A percentile compares a stretch with the other conserved stretches of the same genome.
These are phyloP conservation scores for Julus scandinavius DNA, from an alignment of 2,888 invertebrate genomes.

Conservation along the genomic window DNA sequence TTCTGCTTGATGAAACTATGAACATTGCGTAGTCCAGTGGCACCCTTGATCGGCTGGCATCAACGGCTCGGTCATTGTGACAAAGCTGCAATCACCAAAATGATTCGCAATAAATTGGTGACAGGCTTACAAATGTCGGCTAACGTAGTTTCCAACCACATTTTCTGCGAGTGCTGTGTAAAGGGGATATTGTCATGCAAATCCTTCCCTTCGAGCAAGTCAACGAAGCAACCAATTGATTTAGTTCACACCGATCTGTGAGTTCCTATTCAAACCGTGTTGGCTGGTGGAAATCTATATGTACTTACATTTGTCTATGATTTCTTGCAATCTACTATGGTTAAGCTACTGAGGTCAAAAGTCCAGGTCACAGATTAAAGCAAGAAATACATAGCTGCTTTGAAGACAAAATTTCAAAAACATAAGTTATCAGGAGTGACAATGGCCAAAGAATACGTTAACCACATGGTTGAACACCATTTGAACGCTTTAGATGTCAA, in stretches of 20 bases:
- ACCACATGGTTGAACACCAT: neutral
- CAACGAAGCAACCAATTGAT: neutral
- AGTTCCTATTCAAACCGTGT: neutral
- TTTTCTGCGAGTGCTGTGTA: neutral
- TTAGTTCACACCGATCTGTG: neutral
- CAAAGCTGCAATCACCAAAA: neutral
- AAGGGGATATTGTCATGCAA: neutral
- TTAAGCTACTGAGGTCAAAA: neutral
- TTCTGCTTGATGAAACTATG: neutral
- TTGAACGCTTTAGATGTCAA: no score
- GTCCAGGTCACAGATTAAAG: neutral
- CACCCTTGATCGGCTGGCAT: neutral
- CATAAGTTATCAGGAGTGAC: neutral
- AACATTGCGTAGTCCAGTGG: neutral
- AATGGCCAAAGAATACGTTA: neutral
- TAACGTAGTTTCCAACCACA: neutral
- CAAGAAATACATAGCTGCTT: neutral
- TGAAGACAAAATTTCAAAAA: neutral
- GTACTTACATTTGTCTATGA: neutral
- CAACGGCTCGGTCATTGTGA: neutral
- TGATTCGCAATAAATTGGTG: neutral
- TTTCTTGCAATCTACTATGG: neutral
- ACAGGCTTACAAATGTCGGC: neutral
- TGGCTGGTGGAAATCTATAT: neutral
- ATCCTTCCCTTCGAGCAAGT: neutral